Percentiles rank a stretch among this genome's conserved stretches.
Evolutionary conservation across 2,797 vertebrate species (phyloP).

Genomic region (Triplophysa bombifrons): DNA sequence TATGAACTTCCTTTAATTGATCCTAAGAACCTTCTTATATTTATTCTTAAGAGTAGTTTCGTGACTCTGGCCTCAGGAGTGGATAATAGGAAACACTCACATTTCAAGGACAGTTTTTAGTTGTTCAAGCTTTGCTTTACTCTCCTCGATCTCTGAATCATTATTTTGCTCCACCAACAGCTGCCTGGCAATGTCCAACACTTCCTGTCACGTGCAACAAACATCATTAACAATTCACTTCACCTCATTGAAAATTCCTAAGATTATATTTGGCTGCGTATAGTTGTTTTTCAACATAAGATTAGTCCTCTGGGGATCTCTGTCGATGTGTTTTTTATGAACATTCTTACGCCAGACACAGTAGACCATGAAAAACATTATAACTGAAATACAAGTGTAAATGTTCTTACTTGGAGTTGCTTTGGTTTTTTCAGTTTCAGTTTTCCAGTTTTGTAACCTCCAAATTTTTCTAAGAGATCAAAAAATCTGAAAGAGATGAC

Average conservation of each 20-base stretch:
- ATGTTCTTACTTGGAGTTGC: slow-evolving; percentile 79
- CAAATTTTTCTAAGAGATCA: slow-evolving; percentile 90
- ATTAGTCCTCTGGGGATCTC: too few species aligned
- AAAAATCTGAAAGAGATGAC: slow-evolving; percentile 78
- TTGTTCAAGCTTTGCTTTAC: slow-evolving; percentile 89
- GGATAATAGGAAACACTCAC: slow-evolving; percentile 69
- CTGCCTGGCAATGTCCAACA: slow-evolving; percentile 86
- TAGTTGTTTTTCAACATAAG: too few species aligned
- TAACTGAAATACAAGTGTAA: neutral
- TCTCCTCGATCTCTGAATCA: slow-evolving; percentile 91
- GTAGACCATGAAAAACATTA: neutral
- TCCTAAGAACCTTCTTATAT: too few species aligned
- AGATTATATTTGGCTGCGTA: too few species aligned
- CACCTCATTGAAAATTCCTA: neutral
- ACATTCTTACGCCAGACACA: too few species aligned
- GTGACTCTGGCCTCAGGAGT: too few species aligned
- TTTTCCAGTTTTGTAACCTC: slow-evolving; percentile 88
- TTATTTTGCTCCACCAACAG: slow-evolving; percentile 88
- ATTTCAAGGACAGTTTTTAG: slow-evolving; percentile 90
- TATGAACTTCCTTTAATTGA: too few species aligned
- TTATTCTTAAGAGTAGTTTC: too few species aligned
- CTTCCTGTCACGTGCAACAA: slow-evolving; percentile 75
- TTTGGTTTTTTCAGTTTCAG: slow-evolving; percentile 89
- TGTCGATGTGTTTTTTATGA: too few species aligned
- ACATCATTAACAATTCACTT: slow-evolving; percentile 22